Conservation (phyloP, 2,888 invertebrate genomes). For the Microctonus hyperodae region DNA sequence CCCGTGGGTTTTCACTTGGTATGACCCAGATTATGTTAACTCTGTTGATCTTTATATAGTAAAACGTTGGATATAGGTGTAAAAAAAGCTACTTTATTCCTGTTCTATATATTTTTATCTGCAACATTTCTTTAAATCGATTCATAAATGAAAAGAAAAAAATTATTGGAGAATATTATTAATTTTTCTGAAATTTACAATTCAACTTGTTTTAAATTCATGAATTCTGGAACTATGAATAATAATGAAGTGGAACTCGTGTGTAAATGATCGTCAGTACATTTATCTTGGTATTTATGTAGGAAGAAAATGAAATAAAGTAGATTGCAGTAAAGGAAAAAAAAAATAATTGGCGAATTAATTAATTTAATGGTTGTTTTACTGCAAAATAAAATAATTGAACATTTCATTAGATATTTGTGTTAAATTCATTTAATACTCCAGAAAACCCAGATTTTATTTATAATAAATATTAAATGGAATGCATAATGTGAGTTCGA, state of each 20-base stretch:
- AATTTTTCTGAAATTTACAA: not conserved
- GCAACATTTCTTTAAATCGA: not conserved
- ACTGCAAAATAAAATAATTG: too few relatives aligned
- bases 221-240: slow-evolving; percentile 17
- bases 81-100: not conserved
- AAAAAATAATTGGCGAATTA: too few relatives aligned
- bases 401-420: too few relatives aligned
- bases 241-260: slow-evolving; percentile 19
- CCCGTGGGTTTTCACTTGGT: slow-evolving; percentile 60
- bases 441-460: too few relatives aligned
- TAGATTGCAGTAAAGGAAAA: too few relatives aligned
- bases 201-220: slow-evolving; percentile 10
- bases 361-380: too few relatives aligned
- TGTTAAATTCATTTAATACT: too few relatives aligned
- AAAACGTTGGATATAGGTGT: not conserved
- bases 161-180: not conserved
- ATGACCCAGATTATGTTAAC: slow-evolving; percentile 52
- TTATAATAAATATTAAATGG: too few relatives aligned
- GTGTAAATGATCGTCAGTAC: not conserved
- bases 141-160: not conserved
- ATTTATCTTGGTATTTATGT: too few relatives aligned
- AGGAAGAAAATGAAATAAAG: too few relatives aligned
- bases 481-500: too few relatives aligned
- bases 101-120: slow-evolving; percentile 2
- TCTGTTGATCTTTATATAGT: slow-evolving; percentile 2